A percentile compares a stretch with the other conserved stretches of the same genome.
Conservation (phyloP, 37 sponge, comb jelly and placozoan genomes). For the Diacarnus erythraeanus region DNA sequence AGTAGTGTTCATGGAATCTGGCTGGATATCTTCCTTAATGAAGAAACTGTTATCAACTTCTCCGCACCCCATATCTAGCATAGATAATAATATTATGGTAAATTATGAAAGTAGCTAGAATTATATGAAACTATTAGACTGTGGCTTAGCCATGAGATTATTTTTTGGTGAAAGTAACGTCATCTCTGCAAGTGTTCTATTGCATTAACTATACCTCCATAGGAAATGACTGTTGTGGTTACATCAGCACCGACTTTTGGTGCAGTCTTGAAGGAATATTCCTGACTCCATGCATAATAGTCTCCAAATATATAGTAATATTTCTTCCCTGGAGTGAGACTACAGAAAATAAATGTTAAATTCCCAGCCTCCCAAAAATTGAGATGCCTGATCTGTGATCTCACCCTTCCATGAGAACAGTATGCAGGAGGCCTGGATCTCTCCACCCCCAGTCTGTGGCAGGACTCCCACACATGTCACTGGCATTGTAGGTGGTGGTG, state of each 20-base stretch:
- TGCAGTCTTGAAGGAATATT: conserved; percentile 46
- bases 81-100: background rate
- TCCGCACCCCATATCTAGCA: conserved; percentile 62
- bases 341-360: background rate
- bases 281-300: conserved; percentile 55
- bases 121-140: background rate
- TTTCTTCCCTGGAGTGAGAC: conserved; percentile 46
- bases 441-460: conserved; percentile 72
- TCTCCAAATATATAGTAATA: conserved; percentile 75
- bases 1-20: conserved; percentile 60
- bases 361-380: background rate
- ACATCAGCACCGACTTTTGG: conserved; percentile 22
- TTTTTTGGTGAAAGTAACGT: background rate
- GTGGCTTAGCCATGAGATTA: background rate
- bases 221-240: conserved; percentile 50
- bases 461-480: conserved; percentile 78
- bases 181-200: background rate
- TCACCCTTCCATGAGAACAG: conserved; percentile 43
- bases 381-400: background rate
- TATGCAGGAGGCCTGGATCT: conserved; percentile 63
- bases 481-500: conserved; percentile 61
- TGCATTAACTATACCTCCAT: conserved; percentile 35
- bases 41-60: conserved; percentile 45
- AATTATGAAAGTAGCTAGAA: background rate
- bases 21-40: conserved; percentile 24